phyloP scores from a whole-genome alignment of 2,797 vertebrate genomes.

The Hylomyscus alleni region DNA sequence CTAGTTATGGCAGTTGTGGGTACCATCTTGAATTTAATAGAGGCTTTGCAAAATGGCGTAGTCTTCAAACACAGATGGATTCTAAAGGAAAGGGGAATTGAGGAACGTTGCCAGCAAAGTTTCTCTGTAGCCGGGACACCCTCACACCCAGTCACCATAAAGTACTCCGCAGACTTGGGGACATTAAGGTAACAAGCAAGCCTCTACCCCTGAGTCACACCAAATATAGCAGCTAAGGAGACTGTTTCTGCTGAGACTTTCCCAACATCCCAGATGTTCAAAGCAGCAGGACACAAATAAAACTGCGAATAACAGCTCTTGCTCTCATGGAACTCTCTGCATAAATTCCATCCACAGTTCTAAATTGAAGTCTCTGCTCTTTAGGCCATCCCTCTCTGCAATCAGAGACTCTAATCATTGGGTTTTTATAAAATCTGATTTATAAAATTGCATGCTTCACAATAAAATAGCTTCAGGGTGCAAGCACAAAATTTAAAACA shows the following conservation, averaged over 20 bases:
- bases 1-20: neutral
- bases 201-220: neutral
- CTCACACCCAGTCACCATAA: fast-evolving
- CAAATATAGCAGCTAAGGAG: constrained; percentile 53
- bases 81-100: neutral
- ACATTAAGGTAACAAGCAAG: neutral
- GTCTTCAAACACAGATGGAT: neutral
- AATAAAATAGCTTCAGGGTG: constrained; percentile 78
- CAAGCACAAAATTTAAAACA: constrained; percentile 82
- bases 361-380: constrained; percentile 81
- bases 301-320: constrained; percentile 52
- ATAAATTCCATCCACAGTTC: constrained; percentile 75
- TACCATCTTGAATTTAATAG: neutral
- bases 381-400: constrained; percentile 70
- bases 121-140: neutral
- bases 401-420: constrained; percentile 81
- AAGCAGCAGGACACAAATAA: constrained; percentile 77
- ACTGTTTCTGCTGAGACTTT: constrained; percentile 74
- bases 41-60: neutral
- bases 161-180: neutral
- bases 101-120: neutral
- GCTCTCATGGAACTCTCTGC: constrained; percentile 57
- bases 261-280: constrained; percentile 74
- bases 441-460: constrained; percentile 83
- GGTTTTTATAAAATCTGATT: constrained; percentile 82